Conservation (phyloP, 2,888 invertebrate species). For the Sialis fuliginosa region DNA sequence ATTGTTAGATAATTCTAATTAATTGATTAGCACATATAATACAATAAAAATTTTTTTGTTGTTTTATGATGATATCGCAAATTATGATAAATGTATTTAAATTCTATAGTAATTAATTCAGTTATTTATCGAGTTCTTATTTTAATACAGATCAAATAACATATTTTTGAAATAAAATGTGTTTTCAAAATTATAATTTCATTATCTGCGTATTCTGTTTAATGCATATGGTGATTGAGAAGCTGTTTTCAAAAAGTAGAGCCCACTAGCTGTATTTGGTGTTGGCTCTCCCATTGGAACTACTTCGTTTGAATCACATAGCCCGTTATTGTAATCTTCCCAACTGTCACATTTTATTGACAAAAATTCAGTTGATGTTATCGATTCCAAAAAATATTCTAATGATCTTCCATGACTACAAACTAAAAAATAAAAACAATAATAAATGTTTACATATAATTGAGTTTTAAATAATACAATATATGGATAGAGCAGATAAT, state of each 20-base stretch:
- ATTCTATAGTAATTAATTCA: too few relatives aligned
- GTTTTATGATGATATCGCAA: too few relatives aligned
- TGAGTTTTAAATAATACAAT: too few relatives aligned
- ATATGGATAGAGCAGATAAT: too few relatives aligned
- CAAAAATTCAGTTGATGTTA: conserved; percentile 20
- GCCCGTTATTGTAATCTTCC: conserved; percentile 18
- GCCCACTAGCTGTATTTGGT: background rate
- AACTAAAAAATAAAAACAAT: conserved; percentile 18
- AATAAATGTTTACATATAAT: background rate
- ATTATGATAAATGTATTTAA: too few relatives aligned
- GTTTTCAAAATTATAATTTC: background rate
- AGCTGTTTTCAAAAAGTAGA: background rate
- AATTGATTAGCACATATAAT: too few relatives aligned
- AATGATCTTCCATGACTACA: conserved; percentile 29
- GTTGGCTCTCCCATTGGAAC: background rate
- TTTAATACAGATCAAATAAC: too few relatives aligned
- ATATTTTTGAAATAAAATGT: background rate
- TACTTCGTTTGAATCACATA: conserved; percentile 13
- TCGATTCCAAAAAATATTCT: conserved; percentile 28
- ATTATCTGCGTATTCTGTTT: too few relatives aligned
- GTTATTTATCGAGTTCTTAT: too few relatives aligned
- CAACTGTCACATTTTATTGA: conserved; percentile 23
- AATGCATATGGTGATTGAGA: background rate
- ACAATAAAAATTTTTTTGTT: too few relatives aligned
- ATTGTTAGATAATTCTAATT: too few relatives aligned